Percentiles rank a stretch among this genome's conserved stretches.
These are phyloP conservation scores for Polypedilum pembai DNA, from an alignment of 1,140 invertebrate species.

Conservation along the genomic window DNA sequence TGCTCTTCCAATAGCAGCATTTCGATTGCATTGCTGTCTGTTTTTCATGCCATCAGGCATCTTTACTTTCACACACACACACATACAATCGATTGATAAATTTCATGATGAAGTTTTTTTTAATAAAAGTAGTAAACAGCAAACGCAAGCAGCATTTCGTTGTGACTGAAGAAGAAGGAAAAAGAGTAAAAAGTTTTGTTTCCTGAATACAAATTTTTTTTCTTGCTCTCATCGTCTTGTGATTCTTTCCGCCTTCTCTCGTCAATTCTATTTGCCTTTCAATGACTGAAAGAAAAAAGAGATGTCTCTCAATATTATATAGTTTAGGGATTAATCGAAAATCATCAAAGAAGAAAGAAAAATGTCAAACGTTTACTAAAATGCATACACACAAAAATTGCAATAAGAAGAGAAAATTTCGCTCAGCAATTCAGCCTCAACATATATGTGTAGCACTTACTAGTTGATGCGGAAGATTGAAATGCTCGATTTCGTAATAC, in stretches of 20 bases:
- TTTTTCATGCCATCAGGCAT: neutral
- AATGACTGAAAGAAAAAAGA: neutral
- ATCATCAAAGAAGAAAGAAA: neutral
- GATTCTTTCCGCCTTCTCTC: neutral
- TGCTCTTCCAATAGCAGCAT: neutral
- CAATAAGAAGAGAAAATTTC: neutral
- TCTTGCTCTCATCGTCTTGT: too few species aligned
- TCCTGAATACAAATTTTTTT: slow-evolving; percentile 10
- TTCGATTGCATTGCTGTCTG: too few species aligned
- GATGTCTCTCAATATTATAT: neutral
- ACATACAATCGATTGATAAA: neutral
- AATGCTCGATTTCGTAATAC: neutral
- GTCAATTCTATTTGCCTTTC: slow-evolving; percentile 15
- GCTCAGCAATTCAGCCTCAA: neutral
- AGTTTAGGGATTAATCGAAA: neutral
- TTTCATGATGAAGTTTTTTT: slow-evolving; percentile 5
- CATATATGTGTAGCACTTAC: neutral
- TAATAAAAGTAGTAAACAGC: slow-evolving; percentile 12
- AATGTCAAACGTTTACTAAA: neutral
- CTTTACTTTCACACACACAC: neutral
- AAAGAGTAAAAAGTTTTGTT: slow-evolving; percentile 13
- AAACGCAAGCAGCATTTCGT: slow-evolving; percentile 4
- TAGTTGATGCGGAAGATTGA: slow-evolving; percentile 3
- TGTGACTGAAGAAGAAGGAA: neutral
- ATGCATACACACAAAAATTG: neutral